These are phyloP conservation scores for Cyclophora punctaria DNA, from an alignment of 2,888 invertebrate species.

Conservation along the genomic window DNA sequence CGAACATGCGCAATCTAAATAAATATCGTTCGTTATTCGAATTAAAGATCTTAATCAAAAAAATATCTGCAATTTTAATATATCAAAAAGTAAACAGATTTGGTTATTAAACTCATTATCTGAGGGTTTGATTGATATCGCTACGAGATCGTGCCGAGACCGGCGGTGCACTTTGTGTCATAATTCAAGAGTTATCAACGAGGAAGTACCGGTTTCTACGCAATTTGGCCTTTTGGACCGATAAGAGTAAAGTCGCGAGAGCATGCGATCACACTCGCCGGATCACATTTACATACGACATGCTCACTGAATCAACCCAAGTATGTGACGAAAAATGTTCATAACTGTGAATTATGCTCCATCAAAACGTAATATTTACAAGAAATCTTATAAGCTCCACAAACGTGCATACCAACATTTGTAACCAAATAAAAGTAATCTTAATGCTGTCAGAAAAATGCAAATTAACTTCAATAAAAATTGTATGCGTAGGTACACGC, in stretches of 20 bases:
- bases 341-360: slow-evolving; percentile 26
- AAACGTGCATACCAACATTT: too few species aligned
- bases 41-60: too few species aligned
- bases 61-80: slow-evolving; percentile 6
- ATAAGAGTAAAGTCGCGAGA: slow-evolving; percentile 6
- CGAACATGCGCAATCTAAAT: too few species aligned
- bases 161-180: slow-evolving; percentile 13
- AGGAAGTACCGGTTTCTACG: slow-evolving; percentile 24
- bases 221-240: slow-evolving; percentile 29
- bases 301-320: slow-evolving; percentile 24
- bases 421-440: too few species aligned
- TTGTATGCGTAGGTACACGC: slow-evolving; percentile 1
- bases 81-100: slow-evolving; percentile 15
- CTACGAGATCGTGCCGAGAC: slow-evolving; percentile 2
- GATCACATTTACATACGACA: slow-evolving; percentile 32
- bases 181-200: slow-evolving; percentile 25
- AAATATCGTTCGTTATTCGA: too few species aligned
- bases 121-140: slow-evolving; percentile 31
- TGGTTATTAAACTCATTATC: slow-evolving; percentile 26
- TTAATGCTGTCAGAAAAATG: too few species aligned
- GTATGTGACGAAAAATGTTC: slow-evolving; percentile 26
- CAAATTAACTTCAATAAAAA: neutral
- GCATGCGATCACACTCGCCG: slow-evolving; percentile 26
- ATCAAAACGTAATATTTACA: neutral
- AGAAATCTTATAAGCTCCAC: too few species aligned